Base-by-base conservation (phyloP, 2,888 invertebrate species). In the Ariolimax columbianus region DNA sequence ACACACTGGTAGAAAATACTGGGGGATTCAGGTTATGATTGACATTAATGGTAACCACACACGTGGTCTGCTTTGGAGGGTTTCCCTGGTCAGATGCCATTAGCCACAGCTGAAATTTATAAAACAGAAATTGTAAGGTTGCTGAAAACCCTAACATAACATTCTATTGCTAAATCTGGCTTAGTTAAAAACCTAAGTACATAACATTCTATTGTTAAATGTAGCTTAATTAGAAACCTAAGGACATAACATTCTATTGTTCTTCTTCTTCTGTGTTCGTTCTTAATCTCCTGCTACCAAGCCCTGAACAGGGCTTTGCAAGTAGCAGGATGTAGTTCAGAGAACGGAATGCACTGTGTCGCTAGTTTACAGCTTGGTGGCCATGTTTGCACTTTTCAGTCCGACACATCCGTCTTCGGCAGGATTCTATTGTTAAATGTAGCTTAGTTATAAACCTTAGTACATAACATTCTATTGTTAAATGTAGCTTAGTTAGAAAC, bases 31-130 rank as follows among this genome's bases (percentile, higher is more conserved):
- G 87, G 84, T 91, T 91, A 43, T 89, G 89, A 59, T 85, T 86
- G 51, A 93, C 90, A 63, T 84, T 89, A 11, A 93, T 90, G 43
- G 81, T 87, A 30, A 92, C 81, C 26, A 89, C 63, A 11, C 89
- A 91, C 47, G 81, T 87, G 1, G 88, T 89, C 40, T 85, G 82
- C 36, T 88, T 77, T 6, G 89, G 85, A 23, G 91, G 90, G 17
- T 77, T 38, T 26, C 92, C 93, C 68, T 90, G 90, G 85, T 93
- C 93, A 38, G 87, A 75, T 19, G 91, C 91, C 30, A 83, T 73
- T 30, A 90, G 88, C 40, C 88, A 77, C 30, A 92, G 80, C 91
- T 92, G 88, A 36, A 88, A 87, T 38, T 33, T 43, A 36, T 55
- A 33, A 75, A 47, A 84, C 4, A 59, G 0, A 30, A 30, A 75